phyloP scores from a whole-genome alignment of 2,797 vertebrate species.

The Sebastes melanostomus region DNA sequence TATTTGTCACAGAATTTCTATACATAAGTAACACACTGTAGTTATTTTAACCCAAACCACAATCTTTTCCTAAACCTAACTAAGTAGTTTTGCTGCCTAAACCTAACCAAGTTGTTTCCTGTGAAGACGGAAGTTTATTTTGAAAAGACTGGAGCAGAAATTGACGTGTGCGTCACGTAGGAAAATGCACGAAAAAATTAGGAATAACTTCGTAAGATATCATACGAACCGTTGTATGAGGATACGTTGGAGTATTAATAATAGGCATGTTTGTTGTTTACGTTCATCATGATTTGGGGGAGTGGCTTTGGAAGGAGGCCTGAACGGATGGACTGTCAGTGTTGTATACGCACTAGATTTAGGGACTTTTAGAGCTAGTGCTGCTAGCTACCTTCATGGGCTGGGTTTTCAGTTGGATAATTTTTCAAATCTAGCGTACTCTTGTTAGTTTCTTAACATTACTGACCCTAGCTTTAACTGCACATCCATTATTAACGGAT shows the following conservation, averaged over 20 bases:
- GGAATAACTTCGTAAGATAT: background rate
- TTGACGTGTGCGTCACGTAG: no score
- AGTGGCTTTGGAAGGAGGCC: background rate
- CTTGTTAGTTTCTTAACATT: background rate
- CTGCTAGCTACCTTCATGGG: background rate
- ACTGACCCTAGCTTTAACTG: background rate
- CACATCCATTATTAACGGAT: slow-evolving; percentile 16
- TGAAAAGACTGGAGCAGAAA: background rate
- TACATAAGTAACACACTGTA: background rate
- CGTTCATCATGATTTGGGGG: background rate
- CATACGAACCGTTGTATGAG: no score
- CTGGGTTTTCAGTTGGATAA: background rate
- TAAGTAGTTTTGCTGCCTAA: no score
- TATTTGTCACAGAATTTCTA: background rate
- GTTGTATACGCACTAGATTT: background rate
- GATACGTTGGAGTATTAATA: no score
- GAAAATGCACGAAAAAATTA: background rate
- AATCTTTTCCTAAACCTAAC: no score
- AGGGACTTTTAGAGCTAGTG: background rate
- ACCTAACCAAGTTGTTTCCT: no score
- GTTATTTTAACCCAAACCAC: no score
- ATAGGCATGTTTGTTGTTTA: background rate
- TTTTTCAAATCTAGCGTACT: background rate
- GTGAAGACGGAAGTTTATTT: no score
- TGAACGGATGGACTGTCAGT: background rate